Evolutionary conservation across 2,888 invertebrate genomes (phyloP).

Genomic region (Rotaria socialis): DNA sequence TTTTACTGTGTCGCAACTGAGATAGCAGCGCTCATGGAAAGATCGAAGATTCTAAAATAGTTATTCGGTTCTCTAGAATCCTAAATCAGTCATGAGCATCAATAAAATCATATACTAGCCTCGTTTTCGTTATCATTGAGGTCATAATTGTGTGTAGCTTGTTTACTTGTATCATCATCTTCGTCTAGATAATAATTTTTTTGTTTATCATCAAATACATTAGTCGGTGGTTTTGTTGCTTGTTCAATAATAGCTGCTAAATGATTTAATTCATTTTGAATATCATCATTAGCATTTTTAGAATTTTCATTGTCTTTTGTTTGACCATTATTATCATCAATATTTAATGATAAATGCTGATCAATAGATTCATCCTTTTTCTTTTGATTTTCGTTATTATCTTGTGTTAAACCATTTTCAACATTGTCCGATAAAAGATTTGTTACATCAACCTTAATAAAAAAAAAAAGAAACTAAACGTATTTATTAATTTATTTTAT

Average conservation of each 20-base stretch:
- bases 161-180: not conserved
- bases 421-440: not conserved
- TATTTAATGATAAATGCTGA: not conserved
- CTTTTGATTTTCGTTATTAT: not conserved
- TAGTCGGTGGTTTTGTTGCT: not conserved
- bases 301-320: not conserved
- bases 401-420: not conserved
- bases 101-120: not conserved
- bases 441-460: not conserved
- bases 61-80: too few species aligned
- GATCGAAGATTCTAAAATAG: too few species aligned
- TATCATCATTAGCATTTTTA: not conserved
- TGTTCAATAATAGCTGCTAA: not conserved
- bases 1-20: too few species aligned
- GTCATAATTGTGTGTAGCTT: not conserved
- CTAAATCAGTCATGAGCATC: too few species aligned
- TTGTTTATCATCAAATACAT: not conserved
- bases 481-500: not conserved
- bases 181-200: not conserved
- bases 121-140: not conserved
- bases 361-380: not conserved
- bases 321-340: not conserved
- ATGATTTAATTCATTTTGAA: not conserved
- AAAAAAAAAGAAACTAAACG: not conserved
- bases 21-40: too few species aligned